Evolutionary conservation across 2,113 vertebrate genomes (phyloP), one percentile per base, ranked within the genome.

Genomic region (Myodes glareolus): DNA sequence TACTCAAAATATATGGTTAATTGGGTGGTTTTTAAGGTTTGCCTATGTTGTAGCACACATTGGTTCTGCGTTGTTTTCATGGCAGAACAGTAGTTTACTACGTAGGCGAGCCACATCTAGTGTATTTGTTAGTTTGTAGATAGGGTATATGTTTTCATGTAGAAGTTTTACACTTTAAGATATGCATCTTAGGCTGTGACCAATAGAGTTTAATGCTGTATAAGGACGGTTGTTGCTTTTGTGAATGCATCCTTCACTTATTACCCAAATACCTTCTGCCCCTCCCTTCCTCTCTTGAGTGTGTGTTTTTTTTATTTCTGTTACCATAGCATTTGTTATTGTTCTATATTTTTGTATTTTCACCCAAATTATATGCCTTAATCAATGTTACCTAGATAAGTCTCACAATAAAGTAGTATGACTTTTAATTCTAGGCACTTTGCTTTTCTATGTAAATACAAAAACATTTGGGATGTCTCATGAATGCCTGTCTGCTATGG

Each of bases 381-480:
- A 86, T 86, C 47, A 78, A 25, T 58, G 4, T 88, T 36, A 25
- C 19, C 82, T 65, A 70, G 42, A 29, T 63, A 42, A 16, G 3
- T n/a, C n/a, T 72, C 84, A 25, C 84, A 94, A 19, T 87, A 31
- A 75, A 90, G 9, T 55, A 84, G 16, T 39, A 81, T 81, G 73
- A 76, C 39, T 50, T 16, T 50, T 80, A 80, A 11, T 92, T 39
- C 36, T 78, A 82, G 16, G 29, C 33, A 10, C 17, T 73, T 80
- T 78, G 36, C 31, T 92, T 91, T 92, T 87, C 27, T 75, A 7
- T 47, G 23, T 93, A 91, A 78, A 73, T n/a, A 78, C 67, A 82
- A 39, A 13, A 25, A 55, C 21, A 95, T 93, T 93, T 89, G 47
- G 85, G 39, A 88, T 80, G 50, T 68, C 33, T 33, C 76, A 93